A percentile compares a stretch with the other conserved stretches of the same genome.
phyloP scores from a whole-genome alignment of 2,888 invertebrate genomes.

The Ichneumoninae sp. region DNA sequence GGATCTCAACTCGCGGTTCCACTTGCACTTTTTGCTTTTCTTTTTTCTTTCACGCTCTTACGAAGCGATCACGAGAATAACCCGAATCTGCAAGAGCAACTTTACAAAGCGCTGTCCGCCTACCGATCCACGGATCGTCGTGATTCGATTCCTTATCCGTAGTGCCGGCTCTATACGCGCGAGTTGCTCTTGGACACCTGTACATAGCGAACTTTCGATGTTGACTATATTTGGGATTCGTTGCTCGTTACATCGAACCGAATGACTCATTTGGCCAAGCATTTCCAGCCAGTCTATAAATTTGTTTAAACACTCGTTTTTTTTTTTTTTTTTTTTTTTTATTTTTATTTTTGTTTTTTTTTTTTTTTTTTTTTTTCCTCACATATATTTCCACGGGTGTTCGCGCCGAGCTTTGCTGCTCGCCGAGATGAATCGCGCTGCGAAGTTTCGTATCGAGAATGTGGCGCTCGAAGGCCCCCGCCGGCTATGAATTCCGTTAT shows the following conservation, averaged over 20 bases:
- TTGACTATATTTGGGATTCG: slow-evolving; percentile 37
- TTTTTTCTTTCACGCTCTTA: slow-evolving; percentile 9
- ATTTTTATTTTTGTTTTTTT: slow-evolving; percentile 15
- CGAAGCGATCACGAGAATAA: slow-evolving; percentile 30
- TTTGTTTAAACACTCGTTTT: not conserved
- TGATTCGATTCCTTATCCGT: slow-evolving; percentile 47
- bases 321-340: slow-evolving; percentile 24
- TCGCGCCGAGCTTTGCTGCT: slow-evolving; percentile 35
- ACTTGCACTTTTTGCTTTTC: slow-evolving; percentile 56
- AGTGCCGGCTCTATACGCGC: slow-evolving; percentile 3
- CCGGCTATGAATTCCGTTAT: slow-evolving; percentile 83
- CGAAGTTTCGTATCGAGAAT: slow-evolving; percentile 74
- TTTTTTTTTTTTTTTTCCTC: slow-evolving; percentile 25
- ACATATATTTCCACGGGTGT: slow-evolving; percentile 48
- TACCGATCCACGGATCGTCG: not conserved
- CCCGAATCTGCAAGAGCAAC: slow-evolving; percentile 9
- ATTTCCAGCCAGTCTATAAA: not conserved
- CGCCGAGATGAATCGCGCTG: slow-evolving; percentile 47
- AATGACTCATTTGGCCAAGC: slow-evolving; percentile 34
- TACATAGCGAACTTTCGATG: slow-evolving; percentile 8
- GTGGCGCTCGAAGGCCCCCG: slow-evolving; percentile 76
- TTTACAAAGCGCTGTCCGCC: not conserved
- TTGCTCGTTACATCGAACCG: not conserved
- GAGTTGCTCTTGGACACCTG: not conserved
- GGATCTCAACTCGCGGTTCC: slow-evolving; percentile 22